Base-by-base conservation (phyloP, 2,113 vertebrate genomes). In the Chamaetylas fuelleborni region DNA sequence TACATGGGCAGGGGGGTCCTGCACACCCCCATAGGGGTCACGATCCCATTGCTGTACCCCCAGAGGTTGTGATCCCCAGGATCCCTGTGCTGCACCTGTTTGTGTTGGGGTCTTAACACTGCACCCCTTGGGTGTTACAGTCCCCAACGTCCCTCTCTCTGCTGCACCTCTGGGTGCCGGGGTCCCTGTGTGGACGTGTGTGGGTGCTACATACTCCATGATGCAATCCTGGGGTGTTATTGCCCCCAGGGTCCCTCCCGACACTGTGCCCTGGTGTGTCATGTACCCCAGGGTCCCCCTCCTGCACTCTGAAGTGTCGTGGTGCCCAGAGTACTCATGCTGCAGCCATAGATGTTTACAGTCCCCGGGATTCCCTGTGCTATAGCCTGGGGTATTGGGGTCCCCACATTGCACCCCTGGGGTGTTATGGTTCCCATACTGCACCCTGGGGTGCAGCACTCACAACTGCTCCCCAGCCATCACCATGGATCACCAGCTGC, bases 11-110 rank as follows among this genome's bases (percentile, higher is more conserved):
- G 51, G 10, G 24, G 24, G 8, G 9, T 61, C 25, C 56, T 42
- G 31, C 56, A 31, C 11, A 14, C 25, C 13, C 14, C 48, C 1
- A 0, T 34, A 40, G 47, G 38, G 10, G 28, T 65, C 42, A 50
- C 1, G 0, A 22, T 50, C 58, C 25, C 31, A 17, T 20, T 67
- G 29, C 45, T 60, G 48, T 48, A 48, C 5, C 19, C 15, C 7
- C 14, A 19, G 57, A 19, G 8, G 20, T 54, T n/a, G 48, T 0
- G 0, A 38, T 29, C 26, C 23, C 26, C 25, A 38, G 50, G 34
- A 26, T 42, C 8, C 29, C 36, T 50, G 11, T 47, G 34, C 47
- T 54, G 48, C 15, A 28, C 33, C 26, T 23, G 8, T 50, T 57
- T 45, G 48, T 62, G 15, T 28, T 13, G 6, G 17, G 15, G 36